Percentiles rank a stretch among this genome's conserved stretches.
Evolutionary conservation across 2,797 vertebrate genomes (phyloP).

Genomic region (Valencia hispanica): DNA sequence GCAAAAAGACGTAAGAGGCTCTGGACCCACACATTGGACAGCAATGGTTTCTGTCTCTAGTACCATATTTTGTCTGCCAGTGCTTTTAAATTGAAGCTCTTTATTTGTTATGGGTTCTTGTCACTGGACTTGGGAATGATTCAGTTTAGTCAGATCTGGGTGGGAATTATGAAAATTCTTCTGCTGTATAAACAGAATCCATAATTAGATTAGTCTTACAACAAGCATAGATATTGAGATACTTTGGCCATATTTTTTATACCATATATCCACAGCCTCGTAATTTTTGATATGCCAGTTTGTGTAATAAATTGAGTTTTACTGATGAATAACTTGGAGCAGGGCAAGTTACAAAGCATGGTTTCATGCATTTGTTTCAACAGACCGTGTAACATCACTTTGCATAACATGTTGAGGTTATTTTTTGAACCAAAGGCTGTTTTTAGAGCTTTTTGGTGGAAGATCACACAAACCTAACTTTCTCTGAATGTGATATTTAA

Average conservation of each 20-base stretch:
- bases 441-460: too few species aligned
- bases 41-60: not conserved
- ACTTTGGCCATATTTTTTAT: not conserved
- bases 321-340: too few species aligned
- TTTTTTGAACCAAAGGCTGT: too few species aligned
- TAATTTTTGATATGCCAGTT: not conserved
- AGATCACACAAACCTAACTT: too few species aligned
- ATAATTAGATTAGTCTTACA: not conserved
- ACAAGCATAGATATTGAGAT: not conserved
- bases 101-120: not conserved
- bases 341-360: too few species aligned
- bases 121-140: not conserved
- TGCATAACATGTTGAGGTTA: too few species aligned
- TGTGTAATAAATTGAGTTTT: not conserved
- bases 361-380: too few species aligned
- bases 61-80: not conserved
- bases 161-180: not conserved
- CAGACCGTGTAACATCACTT: too few species aligned
- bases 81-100: not conserved
- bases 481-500: too few species aligned
- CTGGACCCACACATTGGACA: not conserved
- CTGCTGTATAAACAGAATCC: not conserved
- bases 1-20: not conserved
- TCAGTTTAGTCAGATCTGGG: not conserved
- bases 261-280: not conserved